Conservation (phyloP, 1,140 invertebrate species). For the Drosophila nebulosa region DNA sequence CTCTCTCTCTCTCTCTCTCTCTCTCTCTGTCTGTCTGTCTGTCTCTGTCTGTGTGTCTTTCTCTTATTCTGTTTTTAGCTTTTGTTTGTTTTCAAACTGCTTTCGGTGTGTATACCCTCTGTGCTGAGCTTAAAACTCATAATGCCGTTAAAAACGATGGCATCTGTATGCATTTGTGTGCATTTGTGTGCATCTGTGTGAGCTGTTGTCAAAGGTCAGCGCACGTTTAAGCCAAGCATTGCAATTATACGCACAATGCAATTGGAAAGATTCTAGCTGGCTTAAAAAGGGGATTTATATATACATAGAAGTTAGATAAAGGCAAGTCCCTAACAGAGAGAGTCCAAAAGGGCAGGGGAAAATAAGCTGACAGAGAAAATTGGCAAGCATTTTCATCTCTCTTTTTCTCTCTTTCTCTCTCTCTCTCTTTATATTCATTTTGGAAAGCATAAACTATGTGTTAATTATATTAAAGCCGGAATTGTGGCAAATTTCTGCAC, state of each 20-base stretch:
- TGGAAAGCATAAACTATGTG: slow-evolving; percentile 30
- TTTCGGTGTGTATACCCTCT: slow-evolving; percentile 23
- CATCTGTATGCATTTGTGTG: slow-evolving; percentile 12
- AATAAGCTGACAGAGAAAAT: slow-evolving; percentile 21
- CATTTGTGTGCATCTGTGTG: slow-evolving; percentile 26
- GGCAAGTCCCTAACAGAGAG: slow-evolving; percentile 35
- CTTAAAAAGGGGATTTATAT: background rate
- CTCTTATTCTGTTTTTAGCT: slow-evolving; percentile 36
- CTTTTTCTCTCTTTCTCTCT: background rate
- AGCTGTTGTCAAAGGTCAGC: slow-evolving; percentile 71
- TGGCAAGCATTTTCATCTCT: too few species aligned
- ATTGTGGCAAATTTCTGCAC: slow-evolving; percentile 6
- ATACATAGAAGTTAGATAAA: slow-evolving; percentile 1
- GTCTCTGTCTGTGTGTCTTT: slow-evolving; percentile 1
- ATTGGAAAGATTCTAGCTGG: slow-evolving; percentile 19
- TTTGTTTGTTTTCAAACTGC: slow-evolving; percentile 48
- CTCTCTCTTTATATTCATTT: background rate
- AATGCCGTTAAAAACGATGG: slow-evolving; percentile 70
- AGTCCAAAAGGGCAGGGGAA: too few species aligned
- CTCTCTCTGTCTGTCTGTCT: too few species aligned
- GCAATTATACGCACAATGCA: slow-evolving; percentile 77
- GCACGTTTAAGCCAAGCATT: slow-evolving; percentile 76
- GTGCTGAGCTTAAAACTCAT: slow-evolving; percentile 75
- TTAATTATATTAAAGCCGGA: slow-evolving; percentile 59
- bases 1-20: slow-evolving; percentile 10